These are phyloP conservation scores for Vollenhovia emeryi DNA, from an alignment of 1,140 invertebrate genomes.

Conservation along the genomic window DNA sequence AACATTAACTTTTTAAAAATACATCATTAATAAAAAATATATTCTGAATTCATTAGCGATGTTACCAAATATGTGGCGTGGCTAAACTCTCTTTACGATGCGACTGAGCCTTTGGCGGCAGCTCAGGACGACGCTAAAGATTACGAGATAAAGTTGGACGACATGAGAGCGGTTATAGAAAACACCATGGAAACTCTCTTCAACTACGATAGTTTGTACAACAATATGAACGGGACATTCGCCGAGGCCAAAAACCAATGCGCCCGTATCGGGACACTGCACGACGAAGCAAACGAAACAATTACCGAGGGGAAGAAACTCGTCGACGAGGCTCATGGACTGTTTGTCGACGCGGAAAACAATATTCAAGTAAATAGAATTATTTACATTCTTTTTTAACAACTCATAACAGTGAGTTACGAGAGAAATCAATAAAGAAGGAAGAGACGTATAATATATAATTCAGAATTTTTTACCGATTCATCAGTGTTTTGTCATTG, in stretches of 20 bases:
- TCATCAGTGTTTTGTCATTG: not conserved
- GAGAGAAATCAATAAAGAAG: not conserved
- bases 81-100: constrained; percentile 83
- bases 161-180: constrained; percentile 77
- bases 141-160: constrained; percentile 78
- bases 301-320: constrained; percentile 77
- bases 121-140: constrained; percentile 76
- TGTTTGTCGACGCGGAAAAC: constrained; percentile 78
- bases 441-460: not conserved
- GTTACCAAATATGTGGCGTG: constrained; percentile 78
- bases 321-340: constrained; percentile 74
- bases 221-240: constrained; percentile 76
- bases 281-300: constrained; percentile 68
- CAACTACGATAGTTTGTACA: constrained; percentile 80
- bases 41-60: constrained; percentile 62
- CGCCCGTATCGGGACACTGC: constrained; percentile 68
- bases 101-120: constrained; percentile 81
- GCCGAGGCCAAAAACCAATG: constrained; percentile 66
- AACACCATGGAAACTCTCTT: constrained; percentile 79
- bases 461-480: not conserved
- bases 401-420: not conserved
- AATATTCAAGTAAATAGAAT: constrained; percentile 77
- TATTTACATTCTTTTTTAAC: not conserved
- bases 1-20: not conserved
- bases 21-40: not conserved